Evolutionary conservation across 2,113 vertebrate genomes (phyloP), one percentile per base, ranked within the genome.

Genomic region (Todiramphus chloris): DNA sequence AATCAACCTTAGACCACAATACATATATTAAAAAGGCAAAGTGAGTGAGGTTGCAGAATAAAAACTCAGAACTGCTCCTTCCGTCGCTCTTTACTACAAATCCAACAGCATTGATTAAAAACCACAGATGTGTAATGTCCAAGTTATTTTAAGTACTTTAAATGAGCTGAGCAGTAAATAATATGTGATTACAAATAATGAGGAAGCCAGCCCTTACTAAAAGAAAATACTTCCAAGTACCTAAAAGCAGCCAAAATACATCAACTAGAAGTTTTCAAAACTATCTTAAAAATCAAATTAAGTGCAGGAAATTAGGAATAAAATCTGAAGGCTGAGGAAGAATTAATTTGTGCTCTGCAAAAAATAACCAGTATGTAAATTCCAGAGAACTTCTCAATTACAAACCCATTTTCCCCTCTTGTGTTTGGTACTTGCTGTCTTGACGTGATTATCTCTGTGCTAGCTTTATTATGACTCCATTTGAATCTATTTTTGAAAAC

Each of bases 111-210:
- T 10, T 11, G 20, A 94, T 73, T 73, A 86, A 96, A 89, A 63
- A 88, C 44, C 81, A 90, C 75, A 94, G 56, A 79, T 84, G 63
- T 35, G n/a, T 33, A 84, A 58, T 1, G 13, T 70, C 73, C 16
- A 69, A 90, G 92, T 95, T 90, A 94, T 76, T 95, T 87, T 75
- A 96, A 89, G 95, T 93, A 79, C 77, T 96, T 72, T 91, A 53
- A 89, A 66, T 76, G 82, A 16, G 19, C 35, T 77, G 72, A 97
- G 66, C 72, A 94, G 88, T 31, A 74, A 96, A 74, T 79, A 90
- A 89, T 59, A 87, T 6, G 14, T 77, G 96, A 96, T 92, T 91
- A 89, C 59, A 88, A 93, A 59, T 43, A 95, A 92, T 4, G 66
- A 85, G 33, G 51, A 31, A 94, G 63, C 11, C 30, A 56, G 33